Base-by-base conservation (phyloP, 2,888 invertebrate species). In the Apotomis betuletana region DNA sequence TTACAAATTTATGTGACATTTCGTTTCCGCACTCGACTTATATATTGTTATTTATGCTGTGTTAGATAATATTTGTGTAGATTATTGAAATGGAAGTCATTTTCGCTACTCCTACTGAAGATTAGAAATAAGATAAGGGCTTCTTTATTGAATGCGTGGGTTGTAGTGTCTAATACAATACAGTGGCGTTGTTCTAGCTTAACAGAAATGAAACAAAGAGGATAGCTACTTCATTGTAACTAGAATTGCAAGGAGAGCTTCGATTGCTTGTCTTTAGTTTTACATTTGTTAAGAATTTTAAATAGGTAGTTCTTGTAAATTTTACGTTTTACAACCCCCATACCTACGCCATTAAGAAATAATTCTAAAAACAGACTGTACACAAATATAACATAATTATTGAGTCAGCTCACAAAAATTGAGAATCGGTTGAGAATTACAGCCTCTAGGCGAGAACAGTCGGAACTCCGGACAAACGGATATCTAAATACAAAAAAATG, bases 1-100 rank as follows among this genome's bases (percentile, higher is more conserved):
- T 77, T 70, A 80, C 80, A 83, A 84, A 86, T 86, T 86, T 87
- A 87, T 87, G 81, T 82, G 81, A 78, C 82, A 79, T 80, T 80
- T 80, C 82, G 81, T 84, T 85, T 80, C 80, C 83, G 78, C 81
- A 81, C 78, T 77, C 80, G 82, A 81, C 82, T 85, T 80, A 80
- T 77, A 74, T 78, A 80, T 80, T 78, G 81, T 79, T 83, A 81
- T 80, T 80, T 80, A 80, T 79, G 75, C 77, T 72, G 75, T 80
- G 76, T 81, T 80, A 72, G 72, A 76, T 74, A 65, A 73, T 74
- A 75, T 74, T 76, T 72, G 76, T 75, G 76, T 75, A 67, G 65
- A 60, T 46, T 58, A 75, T 76, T 76, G 75, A 65, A 55, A 75
- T 79, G 67, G 68, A 70, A 77, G 71, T 71, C 27, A 67, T 72